Base-by-base conservation (phyloP, 2,113 vertebrate genomes). In the Romanogobio albipinnatus region DNA sequence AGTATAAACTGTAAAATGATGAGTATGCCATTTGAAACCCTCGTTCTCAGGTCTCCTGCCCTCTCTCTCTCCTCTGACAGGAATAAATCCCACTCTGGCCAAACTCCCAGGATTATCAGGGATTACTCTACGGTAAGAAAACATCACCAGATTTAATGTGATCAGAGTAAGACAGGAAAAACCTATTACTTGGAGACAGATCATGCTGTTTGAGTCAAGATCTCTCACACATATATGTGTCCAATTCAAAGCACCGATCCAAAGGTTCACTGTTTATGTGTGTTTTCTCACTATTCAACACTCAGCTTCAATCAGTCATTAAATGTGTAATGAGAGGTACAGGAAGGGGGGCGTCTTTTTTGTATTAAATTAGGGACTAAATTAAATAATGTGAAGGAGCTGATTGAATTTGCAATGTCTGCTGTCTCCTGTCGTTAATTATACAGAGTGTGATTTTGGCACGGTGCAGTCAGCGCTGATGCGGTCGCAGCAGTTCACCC, bases 101-200 rank as follows among this genome's bases (percentile, higher is more conserved):
- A 84, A 74, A 82, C 71, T 83, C 81, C 45, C 22, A 36, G 53
- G 77, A 82, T 77, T 76, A 84, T 71, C 3, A 7, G 62, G 62
- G 85, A 86, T 84, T 86, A 86, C 43, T 59, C 43, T 58, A 66
- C 66, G 47, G 82, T 76, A 53, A 77, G 62, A 82, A 86, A 84
- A 78, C 85, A 86, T 56, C 51, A 75, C 29, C 81, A 84, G 76
- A 75, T 53, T 84, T 81, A 76, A 86, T 81, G 71, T 83, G 77
- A 86, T 88, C 85, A 81, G 78, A 82, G 71, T 81, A 84, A 76
- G 77, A 84, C 59, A 9, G 11, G 26, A 24, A 79, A 86, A 83
- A 59, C 36, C 45, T 83, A 79, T 88, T 86, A 83, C 76, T 59
- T 76, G 26, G 26, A 83, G 70, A 29, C 26, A 73, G 74, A 76